Evolutionary conservation across 2,113 vertebrate species (phyloP).

Genomic region (Prunella himalayana): DNA sequence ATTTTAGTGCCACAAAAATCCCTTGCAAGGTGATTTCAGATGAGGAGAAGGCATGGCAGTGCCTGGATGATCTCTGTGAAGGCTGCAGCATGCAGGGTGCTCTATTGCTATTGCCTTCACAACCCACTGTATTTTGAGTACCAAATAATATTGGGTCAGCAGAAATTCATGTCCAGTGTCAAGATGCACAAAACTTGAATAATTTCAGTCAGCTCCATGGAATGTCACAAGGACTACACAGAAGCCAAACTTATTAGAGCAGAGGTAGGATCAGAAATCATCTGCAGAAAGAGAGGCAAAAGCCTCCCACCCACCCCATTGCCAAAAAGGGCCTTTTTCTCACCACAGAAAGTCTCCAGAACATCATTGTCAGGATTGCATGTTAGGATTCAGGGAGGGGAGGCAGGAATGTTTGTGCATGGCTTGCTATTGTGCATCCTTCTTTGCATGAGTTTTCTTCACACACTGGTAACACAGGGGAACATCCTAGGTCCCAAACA

Average conservation of each 20-base stretch:
- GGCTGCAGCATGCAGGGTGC: neutral
- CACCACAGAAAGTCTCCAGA: neutral
- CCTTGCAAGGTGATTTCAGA: neutral
- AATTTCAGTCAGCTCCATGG: neutral
- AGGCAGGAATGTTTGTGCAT: rapidly evolving
- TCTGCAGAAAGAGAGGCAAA: neutral
- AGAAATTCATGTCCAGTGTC: neutral
- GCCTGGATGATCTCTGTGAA: neutral
- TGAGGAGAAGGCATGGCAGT: neutral
- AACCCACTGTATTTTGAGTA: neutral
- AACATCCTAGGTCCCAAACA: neutral
- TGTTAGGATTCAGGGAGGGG: neutral
- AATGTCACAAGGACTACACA: neutral
- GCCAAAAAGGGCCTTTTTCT: neutral
- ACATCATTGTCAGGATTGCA: neutral
- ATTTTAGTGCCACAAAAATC: neutral
- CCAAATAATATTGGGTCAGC: neutral
- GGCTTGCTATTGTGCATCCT: neutral
- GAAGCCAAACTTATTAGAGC: neutral
- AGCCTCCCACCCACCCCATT: neutral
- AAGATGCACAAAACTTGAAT: neutral
- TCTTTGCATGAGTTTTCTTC: neutral
- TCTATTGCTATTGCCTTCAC: neutral
- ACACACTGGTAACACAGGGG: neutral
- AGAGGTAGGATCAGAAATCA: neutral